These are phyloP conservation scores for Sebastes melanostomus DNA, from an alignment of 2,797 vertebrate species.

Conservation along the genomic window DNA sequence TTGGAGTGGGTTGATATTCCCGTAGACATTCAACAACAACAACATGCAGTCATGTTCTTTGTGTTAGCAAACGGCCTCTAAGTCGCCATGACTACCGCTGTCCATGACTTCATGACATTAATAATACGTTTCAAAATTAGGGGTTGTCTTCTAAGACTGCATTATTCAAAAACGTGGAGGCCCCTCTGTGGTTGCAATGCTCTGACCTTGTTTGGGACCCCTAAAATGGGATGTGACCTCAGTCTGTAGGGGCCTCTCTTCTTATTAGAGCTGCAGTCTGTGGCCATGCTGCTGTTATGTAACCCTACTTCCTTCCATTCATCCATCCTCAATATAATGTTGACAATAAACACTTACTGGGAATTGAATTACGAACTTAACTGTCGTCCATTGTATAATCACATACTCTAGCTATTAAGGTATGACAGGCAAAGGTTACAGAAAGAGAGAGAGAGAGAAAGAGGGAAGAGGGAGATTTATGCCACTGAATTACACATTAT, in stretches of 20 bases:
- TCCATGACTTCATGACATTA: slow-evolving; percentile 46
- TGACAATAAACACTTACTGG: slow-evolving; percentile 28
- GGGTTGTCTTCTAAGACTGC: slow-evolving; percentile 3
- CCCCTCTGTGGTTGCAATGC: slow-evolving; percentile 10
- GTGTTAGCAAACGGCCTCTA: slow-evolving; percentile 29
- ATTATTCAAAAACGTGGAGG: slow-evolving; percentile 1
- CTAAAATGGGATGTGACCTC: slow-evolving; percentile 9
- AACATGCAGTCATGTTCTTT: slow-evolving; percentile 49
- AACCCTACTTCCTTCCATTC: slow-evolving; percentile 17
- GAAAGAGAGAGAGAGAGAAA: not conserved
- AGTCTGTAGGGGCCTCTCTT: slow-evolving; percentile 7
- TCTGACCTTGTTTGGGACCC: slow-evolving; percentile 18
- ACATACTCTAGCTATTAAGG: slow-evolving; percentile 2
- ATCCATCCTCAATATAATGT: not conserved
- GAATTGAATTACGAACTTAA: not conserved
- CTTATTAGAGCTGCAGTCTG: slow-evolving; percentile 17
- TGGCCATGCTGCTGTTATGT: slow-evolving; percentile 13
- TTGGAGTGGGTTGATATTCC: slow-evolving; percentile 54
- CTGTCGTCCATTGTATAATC: not conserved
- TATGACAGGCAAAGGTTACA: not conserved
- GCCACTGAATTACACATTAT: slow-evolving; percentile 9
- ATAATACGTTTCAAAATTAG: slow-evolving; percentile 35
- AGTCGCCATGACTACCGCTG: slow-evolving; percentile 23
- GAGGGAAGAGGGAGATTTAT: slow-evolving; percentile 7
- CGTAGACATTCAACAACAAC: slow-evolving; percentile 42